Conservation (phyloP, 2,888 invertebrate species). For the Phytoseiulus persimilis region DNA sequence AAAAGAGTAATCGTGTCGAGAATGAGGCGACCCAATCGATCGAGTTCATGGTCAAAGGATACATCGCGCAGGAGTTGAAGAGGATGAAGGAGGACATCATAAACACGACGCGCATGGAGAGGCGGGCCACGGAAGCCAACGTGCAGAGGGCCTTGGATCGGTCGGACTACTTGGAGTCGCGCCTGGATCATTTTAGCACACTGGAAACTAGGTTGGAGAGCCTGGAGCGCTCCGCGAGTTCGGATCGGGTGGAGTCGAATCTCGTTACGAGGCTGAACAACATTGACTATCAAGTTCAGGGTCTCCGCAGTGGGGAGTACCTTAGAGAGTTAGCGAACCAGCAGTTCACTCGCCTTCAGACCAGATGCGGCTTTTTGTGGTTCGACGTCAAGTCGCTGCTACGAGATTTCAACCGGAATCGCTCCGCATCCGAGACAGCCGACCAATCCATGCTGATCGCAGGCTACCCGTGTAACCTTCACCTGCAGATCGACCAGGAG, state of each 20-base stretch:
- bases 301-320: background rate
- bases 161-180: background rate
- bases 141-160: background rate
- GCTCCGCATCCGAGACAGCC: background rate
- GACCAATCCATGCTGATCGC: background rate
- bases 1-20: background rate
- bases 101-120: background rate
- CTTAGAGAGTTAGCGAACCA: background rate
- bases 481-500: background rate
- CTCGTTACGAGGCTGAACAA: background rate
- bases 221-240: background rate
- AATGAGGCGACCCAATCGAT: background rate
- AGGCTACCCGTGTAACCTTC: conserved; percentile 12
- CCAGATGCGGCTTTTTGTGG: background rate
- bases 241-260: background rate
- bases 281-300: background rate
- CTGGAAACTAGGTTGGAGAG: background rate
- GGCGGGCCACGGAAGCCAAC: background rate
- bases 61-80: background rate
- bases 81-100: conserved; percentile 25
- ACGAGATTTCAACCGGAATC: background rate
- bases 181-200: background rate
- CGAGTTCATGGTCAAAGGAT: background rate
- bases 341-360: background rate
- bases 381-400: conserved; percentile 23